phyloP scores from a whole-genome alignment of 2,888 invertebrate genomes.

The Hyalella azteca region DNA sequence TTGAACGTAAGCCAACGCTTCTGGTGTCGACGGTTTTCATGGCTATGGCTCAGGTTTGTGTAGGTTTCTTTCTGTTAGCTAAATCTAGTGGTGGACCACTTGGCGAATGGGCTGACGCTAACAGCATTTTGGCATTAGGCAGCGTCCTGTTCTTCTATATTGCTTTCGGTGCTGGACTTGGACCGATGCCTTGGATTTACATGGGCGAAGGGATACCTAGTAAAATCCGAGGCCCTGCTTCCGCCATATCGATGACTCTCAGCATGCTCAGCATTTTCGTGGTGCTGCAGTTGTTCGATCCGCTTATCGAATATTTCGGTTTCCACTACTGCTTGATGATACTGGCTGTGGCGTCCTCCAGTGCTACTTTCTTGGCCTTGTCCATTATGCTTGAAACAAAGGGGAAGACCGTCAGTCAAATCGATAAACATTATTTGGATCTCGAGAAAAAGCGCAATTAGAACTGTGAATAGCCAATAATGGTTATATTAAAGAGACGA shows the following conservation, averaged over 20 bases:
- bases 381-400: constrained; percentile 13
- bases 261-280: constrained; percentile 5
- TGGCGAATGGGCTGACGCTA: not conserved
- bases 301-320: not conserved
- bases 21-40: not conserved
- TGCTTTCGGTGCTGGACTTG: constrained; percentile 45
- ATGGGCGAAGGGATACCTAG: constrained; percentile 52
- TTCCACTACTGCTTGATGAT: not conserved
- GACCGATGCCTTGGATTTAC: constrained; percentile 53
- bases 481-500: no score
- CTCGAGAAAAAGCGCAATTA: constrained; percentile 22
- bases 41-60: not conserved
- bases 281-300: not conserved
- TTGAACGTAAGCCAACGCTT: constrained; percentile 13
- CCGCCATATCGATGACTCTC: constrained; percentile 38
- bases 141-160: constrained; percentile 48
- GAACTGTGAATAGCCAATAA: no score
- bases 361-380: not conserved
- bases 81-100: not conserved
- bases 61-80: not conserved
- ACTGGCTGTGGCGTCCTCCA: not conserved
- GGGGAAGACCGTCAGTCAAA: constrained; percentile 25
- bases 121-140: constrained; percentile 13
- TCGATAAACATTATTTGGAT: not conserved
- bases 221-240: constrained; percentile 44